Evolutionary conservation across 2,888 invertebrate species (phyloP), one percentile per base, ranked within the genome.

Genomic region (Chironomus riparius): DNA sequence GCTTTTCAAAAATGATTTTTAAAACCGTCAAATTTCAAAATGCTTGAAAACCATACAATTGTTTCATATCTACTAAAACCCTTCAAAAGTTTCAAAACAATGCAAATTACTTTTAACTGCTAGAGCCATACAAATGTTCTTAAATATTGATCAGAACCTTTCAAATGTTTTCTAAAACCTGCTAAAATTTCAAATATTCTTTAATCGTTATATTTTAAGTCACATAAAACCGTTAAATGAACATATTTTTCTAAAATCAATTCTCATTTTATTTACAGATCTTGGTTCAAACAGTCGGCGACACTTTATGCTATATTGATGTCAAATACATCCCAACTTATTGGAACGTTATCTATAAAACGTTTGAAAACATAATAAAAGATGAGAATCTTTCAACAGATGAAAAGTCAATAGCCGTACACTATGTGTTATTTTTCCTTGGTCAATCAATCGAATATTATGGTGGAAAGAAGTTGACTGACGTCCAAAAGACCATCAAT

Each of bases 241-340:
- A n/a, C n/a, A n/a, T n/a, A 50, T 48, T 48, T 48, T 13, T 48
- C 4, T 48, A 3, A 13, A n/a, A 48, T 3, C 3, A 65, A 7
- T 21, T 1, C 0, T 4, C 24, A 22, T 2, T 65, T 22, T 24
- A 12, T 21, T 13, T 10, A 22, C 84, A 91, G 4, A 87, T 94
- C 48, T 82, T 94, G 1, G 86, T 87, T 74, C 87, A 90, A 81
- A 86, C 90, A 22, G 81, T 93, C 76, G 83, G 85, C 48, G 88
- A 91, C 78, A 87, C 93, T 78, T 83, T 91, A 47, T 85, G 86
- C 74, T 86, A 86, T 78, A 87, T 93, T 78, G 83, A 87, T 72
- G 86, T 87, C 3, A 87, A 90, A 79, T 90, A 91, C 80, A 88
- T 88, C 81, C 83, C 84, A 4, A 80, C 90, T 12, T 87, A 94